These are phyloP conservation scores for Eubasilissa regina DNA, from an alignment of 1,140 invertebrate species.

Conservation along the genomic window DNA sequence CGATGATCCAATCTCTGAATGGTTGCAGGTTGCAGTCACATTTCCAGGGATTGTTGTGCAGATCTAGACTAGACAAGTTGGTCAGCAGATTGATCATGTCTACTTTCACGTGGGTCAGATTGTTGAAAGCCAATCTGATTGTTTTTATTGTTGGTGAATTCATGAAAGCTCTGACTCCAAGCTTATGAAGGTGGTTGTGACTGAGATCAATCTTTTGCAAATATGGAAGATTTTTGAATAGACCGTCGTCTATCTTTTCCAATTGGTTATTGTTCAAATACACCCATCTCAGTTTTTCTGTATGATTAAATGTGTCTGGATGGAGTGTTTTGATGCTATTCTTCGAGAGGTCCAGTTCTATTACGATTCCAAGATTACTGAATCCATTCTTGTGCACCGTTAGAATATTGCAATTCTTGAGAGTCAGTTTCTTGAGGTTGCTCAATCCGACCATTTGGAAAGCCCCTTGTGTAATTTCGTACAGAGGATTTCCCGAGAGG, in stretches of 20 bases:
- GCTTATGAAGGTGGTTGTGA: slow-evolving; percentile 79
- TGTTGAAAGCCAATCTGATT: slow-evolving; percentile 82
- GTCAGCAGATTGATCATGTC: slow-evolving; percentile 75
- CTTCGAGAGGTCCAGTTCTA: slow-evolving; percentile 87
- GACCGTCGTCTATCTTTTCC: slow-evolving; percentile 78
- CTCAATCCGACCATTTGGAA: slow-evolving; percentile 81
- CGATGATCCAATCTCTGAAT: slow-evolving; percentile 84
- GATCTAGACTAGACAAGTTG: slow-evolving; percentile 80
- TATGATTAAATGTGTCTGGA: slow-evolving; percentile 80
- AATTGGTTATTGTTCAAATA: slow-evolving; percentile 83
- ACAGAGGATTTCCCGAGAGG: slow-evolving; percentile 81
- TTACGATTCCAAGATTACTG: slow-evolving; percentile 82
- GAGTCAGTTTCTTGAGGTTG: slow-evolving; percentile 86
- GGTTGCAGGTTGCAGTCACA: slow-evolving; percentile 88
- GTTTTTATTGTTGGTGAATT: slow-evolving; percentile 78
- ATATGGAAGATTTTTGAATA: slow-evolving; percentile 83
- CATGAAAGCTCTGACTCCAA: slow-evolving; percentile 82
- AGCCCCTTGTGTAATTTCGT: slow-evolving; percentile 76
- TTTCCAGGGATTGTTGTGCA: slow-evolving; percentile 89
- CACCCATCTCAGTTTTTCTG: slow-evolving; percentile 79
- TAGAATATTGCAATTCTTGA: slow-evolving; percentile 81
- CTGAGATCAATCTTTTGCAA: slow-evolving; percentile 85
- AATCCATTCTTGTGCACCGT: slow-evolving; percentile 82
- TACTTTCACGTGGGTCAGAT: slow-evolving; percentile 76
- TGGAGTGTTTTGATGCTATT: slow-evolving; percentile 82